A percentile compares a stretch with the other conserved stretches of the same genome.
Evolutionary conservation across 1,140 invertebrate genomes (phyloP).

Genomic region (Drosophila pandora): DNA sequence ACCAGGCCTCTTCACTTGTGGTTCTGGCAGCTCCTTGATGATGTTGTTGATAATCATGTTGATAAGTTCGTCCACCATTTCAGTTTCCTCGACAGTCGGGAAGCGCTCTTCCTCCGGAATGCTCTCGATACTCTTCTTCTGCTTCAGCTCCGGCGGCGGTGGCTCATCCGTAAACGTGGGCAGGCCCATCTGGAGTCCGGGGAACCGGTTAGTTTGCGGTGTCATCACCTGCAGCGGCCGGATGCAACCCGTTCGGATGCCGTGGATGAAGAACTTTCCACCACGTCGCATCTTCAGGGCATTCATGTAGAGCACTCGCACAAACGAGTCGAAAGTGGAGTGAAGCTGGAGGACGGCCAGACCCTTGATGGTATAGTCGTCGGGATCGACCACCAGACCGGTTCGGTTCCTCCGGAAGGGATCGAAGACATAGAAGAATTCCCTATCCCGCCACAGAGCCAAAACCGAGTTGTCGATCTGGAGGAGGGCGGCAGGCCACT

Average conservation of each 20-base stretch:
- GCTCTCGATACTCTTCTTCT: slow-evolving; percentile 75
- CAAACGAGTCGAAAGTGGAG: slow-evolving; percentile 74
- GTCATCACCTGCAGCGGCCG: slow-evolving; percentile 64
- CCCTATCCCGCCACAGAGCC: slow-evolving; percentile 84
- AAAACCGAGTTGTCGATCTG: slow-evolving; percentile 83
- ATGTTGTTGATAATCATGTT: slow-evolving; percentile 61
- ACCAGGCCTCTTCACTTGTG: slow-evolving; percentile 25
- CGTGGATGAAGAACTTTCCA: slow-evolving; percentile 81
- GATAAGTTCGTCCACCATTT: slow-evolving; percentile 55
- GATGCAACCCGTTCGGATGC: slow-evolving; percentile 69
- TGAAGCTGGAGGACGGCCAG: slow-evolving; percentile 73
- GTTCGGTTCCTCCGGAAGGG: slow-evolving; percentile 77
- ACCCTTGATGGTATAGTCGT: slow-evolving; percentile 72
- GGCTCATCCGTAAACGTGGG: slow-evolving; percentile 63
- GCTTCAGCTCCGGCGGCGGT: slow-evolving; percentile 17
- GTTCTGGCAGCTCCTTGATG: slow-evolving; percentile 55
- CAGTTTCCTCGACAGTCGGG: slow-evolving; percentile 46
- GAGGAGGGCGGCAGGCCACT: slow-evolving; percentile 82
- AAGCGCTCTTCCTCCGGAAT: slow-evolving; percentile 73
- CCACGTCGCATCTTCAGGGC: slow-evolving; percentile 75
- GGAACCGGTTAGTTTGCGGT: slow-evolving; percentile 60
- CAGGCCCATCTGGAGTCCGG: slow-evolving; percentile 61
- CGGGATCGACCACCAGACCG: slow-evolving; percentile 73
- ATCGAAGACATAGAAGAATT: slow-evolving; percentile 84
- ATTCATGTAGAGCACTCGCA: slow-evolving; percentile 64